Conservation (phyloP, 2,888 invertebrate species). For the Drosophila dives region DNA sequence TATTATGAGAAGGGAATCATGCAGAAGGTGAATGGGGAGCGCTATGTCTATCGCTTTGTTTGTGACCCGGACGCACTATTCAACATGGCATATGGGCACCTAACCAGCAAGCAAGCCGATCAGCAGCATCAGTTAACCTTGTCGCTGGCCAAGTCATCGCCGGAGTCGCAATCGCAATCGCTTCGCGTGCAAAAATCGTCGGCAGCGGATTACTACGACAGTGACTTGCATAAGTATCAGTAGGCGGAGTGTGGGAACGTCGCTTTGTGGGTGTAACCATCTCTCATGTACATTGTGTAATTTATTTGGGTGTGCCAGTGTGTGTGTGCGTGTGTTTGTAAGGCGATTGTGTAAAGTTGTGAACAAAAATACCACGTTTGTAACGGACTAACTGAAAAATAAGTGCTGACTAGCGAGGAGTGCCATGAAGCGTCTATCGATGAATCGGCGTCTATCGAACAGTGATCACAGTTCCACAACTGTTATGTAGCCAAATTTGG, state of each 20-base stretch:
- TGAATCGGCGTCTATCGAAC: slow-evolving; percentile 10
- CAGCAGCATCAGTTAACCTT: slow-evolving; percentile 71
- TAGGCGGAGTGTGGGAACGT: slow-evolving; percentile 61
- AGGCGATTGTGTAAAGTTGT: slow-evolving; percentile 23
- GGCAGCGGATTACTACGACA: slow-evolving; percentile 65
- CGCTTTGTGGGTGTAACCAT: slow-evolving; percentile 55
- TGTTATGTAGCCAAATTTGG: background rate
- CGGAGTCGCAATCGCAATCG: slow-evolving; percentile 60
- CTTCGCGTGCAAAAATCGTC: slow-evolving; percentile 64
- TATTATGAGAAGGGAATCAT: slow-evolving; percentile 99
- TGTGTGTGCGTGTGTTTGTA: slow-evolving; percentile 18
- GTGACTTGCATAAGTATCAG: slow-evolving; percentile 70
- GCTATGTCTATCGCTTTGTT: slow-evolving; percentile 98
- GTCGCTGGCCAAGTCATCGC: slow-evolving; percentile 60
- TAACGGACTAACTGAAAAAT: slow-evolving; percentile 12
- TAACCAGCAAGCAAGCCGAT: slow-evolving; percentile 62
- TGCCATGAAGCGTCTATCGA: slow-evolving; percentile 19
- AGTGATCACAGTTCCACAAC: slow-evolving; percentile 8
- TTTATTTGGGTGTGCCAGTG: slow-evolving; percentile 56
- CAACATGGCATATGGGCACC: slow-evolving; percentile 90
- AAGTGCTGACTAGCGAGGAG: slow-evolving; percentile 16
- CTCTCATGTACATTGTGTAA: slow-evolving; percentile 74
- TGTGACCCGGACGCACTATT: slow-evolving; percentile 97
- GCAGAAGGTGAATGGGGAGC: slow-evolving; percentile 98
- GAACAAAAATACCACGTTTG: slow-evolving; percentile 11